Conservation (phyloP, 35 echinoderm and acorn worm genomes). For the Hemicentrotus pulcherrimus region DNA sequence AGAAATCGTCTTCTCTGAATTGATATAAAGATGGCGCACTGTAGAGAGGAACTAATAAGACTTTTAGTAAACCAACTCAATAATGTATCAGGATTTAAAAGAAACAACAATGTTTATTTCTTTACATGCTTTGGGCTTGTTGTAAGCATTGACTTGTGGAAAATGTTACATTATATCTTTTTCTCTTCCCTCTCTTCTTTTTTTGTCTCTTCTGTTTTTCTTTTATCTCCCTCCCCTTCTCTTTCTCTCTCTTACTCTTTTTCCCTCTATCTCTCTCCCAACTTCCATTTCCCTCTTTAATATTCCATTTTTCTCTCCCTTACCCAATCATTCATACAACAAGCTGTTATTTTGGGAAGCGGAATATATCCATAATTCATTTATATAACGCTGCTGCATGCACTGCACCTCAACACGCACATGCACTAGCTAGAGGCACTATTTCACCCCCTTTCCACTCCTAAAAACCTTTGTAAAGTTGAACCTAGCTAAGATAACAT, state of each 20-base stretch:
- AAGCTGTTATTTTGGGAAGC: neutral
- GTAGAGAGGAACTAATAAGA: no score
- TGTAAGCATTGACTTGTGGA: neutral
- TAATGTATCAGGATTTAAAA: no score
- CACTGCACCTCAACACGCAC: neutral
- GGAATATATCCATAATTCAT: slow-evolving; percentile 36
- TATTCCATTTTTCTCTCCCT: neutral
- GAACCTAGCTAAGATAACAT: neutral
- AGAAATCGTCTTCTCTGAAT: no score
- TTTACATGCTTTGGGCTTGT: neutral
- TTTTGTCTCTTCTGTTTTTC: neutral
- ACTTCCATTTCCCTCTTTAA: neutral
- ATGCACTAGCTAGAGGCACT: neutral
- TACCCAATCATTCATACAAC: neutral
- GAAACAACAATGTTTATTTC: no score
- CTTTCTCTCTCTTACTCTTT: slow-evolving; percentile 3
- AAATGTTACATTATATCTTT: neutral
- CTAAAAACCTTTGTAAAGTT: neutral
- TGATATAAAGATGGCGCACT: no score
- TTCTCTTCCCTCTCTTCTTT: neutral
- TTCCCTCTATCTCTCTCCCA: neutral
- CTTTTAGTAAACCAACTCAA: no score
- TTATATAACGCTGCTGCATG: neutral
- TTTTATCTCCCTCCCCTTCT: neutral
- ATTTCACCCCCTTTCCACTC: neutral